Evolutionary conservation across 2,113 vertebrate species (phyloP), one percentile per base, ranked within the genome.

Genomic region (Trochalopteron elliotii): DNA sequence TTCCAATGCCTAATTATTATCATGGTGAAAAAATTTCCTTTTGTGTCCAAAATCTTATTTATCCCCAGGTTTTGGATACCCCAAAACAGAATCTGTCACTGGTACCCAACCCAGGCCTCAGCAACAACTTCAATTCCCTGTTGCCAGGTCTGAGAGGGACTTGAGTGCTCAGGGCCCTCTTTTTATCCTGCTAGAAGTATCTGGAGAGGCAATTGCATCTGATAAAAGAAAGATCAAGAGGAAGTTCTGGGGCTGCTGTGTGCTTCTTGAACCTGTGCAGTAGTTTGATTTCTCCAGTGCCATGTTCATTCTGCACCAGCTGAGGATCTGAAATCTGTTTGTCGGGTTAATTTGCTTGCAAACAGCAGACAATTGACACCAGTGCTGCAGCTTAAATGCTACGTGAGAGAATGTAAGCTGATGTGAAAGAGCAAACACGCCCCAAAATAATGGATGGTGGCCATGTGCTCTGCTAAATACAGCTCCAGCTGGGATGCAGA

Each of bases 291-390:
- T 94, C 60, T 86, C 39, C 23, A 15, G 49, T 19, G 28, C 28
- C 19, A n/a, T 49, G 44, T 47, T 76, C 7, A 12, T 83, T 88
- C 64, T 83, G 77, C 6, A 40, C 6, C 0, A 4, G n/a, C 44
- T 30, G 76, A 80, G 68, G 82, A 56, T 77, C 88, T 42, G 49
- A 90, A 83, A 83, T 60, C 35, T 90, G 40, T 39, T 90, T 88
- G 71, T 64, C 0, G 1, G 84, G 76, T 90, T 92, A 84, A 92
- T 92, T 87, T 15, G 4, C 85, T 93, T 85, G 88, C 90, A 95
- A 92, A 93, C 87, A 94, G 50, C 82, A 93, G 90, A 83, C 55
- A 95, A 84, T 63, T 90, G 90, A 94, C 86, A 88, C 64, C 42
- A 85, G 24, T 61, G 64, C 87, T 83, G 57, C 39, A 69, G 56